phyloP scores from a whole-genome alignment of 2,113 vertebrate genomes.

The Chaetodon auriga region DNA sequence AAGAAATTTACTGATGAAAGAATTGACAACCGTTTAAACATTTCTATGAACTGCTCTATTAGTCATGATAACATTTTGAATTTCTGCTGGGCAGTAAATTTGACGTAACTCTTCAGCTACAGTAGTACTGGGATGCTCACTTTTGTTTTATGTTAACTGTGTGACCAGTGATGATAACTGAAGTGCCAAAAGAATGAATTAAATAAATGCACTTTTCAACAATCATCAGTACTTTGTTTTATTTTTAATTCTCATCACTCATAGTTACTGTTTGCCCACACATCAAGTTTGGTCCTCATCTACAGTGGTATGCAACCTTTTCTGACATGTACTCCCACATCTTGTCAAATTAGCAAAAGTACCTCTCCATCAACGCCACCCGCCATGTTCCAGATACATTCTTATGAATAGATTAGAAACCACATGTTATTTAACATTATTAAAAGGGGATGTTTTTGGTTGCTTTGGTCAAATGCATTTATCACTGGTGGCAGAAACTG shows the following conservation, averaged over 20 bases:
- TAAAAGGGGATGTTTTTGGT: background rate
- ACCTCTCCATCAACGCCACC: background rate
- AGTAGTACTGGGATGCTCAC: conserved; percentile 66
- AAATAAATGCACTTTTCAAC: conserved; percentile 84
- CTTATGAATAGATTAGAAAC: background rate
- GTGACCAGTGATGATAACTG: conserved; percentile 74
- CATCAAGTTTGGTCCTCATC: background rate
- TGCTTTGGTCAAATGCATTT: background rate
- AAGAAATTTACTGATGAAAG: conserved; percentile 24
- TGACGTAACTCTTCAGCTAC: conserved; percentile 63
- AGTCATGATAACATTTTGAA: conserved; percentile 63
- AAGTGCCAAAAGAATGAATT: conserved; percentile 75
- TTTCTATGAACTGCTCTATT: conserved; percentile 74
- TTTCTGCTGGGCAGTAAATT: conserved; percentile 86
- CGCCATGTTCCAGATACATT: background rate
- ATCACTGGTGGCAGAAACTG: background rate
- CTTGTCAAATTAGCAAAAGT: background rate
- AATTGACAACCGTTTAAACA: conserved; percentile 76
- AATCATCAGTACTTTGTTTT: background rate
- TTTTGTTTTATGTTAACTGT: conserved; percentile 73
- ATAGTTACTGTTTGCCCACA: background rate
- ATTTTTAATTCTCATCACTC: background rate
- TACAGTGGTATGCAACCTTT: background rate
- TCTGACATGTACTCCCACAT: conserved; percentile 1
- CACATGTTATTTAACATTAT: background rate